Evolutionary conservation across 2,113 vertebrate genomes (phyloP), one percentile per base, ranked within the genome.

Genomic region (Sula dactylatra): DNA sequence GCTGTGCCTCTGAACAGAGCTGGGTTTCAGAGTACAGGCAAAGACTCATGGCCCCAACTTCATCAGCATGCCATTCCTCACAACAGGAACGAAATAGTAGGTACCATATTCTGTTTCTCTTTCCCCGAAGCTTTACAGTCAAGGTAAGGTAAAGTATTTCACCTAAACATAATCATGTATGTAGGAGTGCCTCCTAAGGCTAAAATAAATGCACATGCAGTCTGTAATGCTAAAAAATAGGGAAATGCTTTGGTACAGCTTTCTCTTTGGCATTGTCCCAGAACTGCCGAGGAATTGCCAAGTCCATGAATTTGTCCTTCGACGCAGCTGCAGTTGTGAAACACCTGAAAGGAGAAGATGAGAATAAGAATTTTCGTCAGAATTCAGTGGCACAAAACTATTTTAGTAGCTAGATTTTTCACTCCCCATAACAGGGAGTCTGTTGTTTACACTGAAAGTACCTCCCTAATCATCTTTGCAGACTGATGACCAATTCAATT

Each of bases 101-200:
- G 47, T 29, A 52, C 2, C 3, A 38, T 64, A 88, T 42, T 93
- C 58, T 76, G 9, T 71, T 92, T 69, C 77, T 86, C 61, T 93
- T 84, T 67, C 45, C 95, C 79, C 24, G 71, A 49, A 49, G 49
- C 13, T 89, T 83, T 88, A 92, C 2, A 26, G 86, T 74, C 59
- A 96, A 93, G 52, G 25, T 71, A 81, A 95, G 49, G 34, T 71
- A 95, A 97, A 94, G 31, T 84, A 94, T 72, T 96, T 97, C 65
- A 99, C 99, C 98, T 98, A 96, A 99, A 98, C 92, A 98, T 98
- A 88, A 99, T 98, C 98, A 99, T 99, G 96, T 98, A 99, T 14
- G 97, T 97, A 9, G 99, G 98, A 4, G 99, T 99, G 74, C 96
- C 97, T 93, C 99, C 98, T 88, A 99, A 96, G 59, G 98, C 97